Base-by-base conservation (phyloP, 1,140 invertebrate species). In the Pogonognathellus flavescens region DNA sequence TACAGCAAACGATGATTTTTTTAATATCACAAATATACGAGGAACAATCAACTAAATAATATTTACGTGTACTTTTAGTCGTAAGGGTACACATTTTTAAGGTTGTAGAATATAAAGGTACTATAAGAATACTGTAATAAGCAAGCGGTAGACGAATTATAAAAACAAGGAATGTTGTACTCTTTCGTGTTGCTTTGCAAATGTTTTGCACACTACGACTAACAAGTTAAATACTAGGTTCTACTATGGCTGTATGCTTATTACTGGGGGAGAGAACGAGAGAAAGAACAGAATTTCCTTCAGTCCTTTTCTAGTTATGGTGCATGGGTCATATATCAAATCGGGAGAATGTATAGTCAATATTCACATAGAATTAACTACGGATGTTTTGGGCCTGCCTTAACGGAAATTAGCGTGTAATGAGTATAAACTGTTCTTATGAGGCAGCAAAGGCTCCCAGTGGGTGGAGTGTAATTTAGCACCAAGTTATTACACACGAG, bases 341-440 rank as follows among this genome's bases (percentile, higher is more conserved):
- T 41, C 31, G 31, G 31, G 31, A 41, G 31, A 41, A 72, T 72
- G 20, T 41, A 31, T 72, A 66, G 20, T 25, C n/a, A 76, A n/a
- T 11, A 14, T 76, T 13, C 18, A 49, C 70, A 76, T 49, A 49
- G 14, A 66, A 25, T 20, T 76, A 76, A 76, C 70, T 76, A 50
- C 70, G 70, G 70, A 76, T 76, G 70, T 76, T 76, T 31, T 76
- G 22, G 22, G 70, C 22, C 70, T 76, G 41, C 70, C 70, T 76
- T 76, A 76, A 76, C 70, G 70, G 70, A 76, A 76, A 76, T 76
- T 76, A 76, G 31, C 31, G 70, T 25, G 31, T 41, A 76, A 76
- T 76, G 31, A 49, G 31, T 41, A 76, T 50, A 49, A 76, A 76
- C 25, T 31, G n/a, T 66, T 41, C 66, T 70, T 70, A 25, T 70